phyloP scores from a whole-genome alignment of 2,113 vertebrate genomes.

The Typhlomys cinereus region DNA sequence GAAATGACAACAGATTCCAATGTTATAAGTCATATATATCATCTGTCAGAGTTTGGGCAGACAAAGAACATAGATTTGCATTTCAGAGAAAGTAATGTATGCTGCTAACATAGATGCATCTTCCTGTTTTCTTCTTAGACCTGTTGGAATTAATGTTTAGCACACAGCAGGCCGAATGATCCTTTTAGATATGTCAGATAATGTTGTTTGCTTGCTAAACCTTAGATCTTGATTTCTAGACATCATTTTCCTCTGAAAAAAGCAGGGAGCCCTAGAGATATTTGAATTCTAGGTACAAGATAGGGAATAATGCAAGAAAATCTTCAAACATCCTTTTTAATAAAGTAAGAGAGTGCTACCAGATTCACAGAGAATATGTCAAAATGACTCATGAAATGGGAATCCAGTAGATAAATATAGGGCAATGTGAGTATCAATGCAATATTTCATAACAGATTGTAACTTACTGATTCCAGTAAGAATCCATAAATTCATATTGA shows the following conservation, averaged over 20 bases:
- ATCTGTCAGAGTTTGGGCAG: not conserved
- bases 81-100: not conserved
- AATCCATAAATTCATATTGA: not conserved
- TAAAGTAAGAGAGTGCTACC: not conserved
- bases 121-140: slow-evolving; percentile 1
- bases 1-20: not conserved
- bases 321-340: not conserved
- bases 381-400: not conserved
- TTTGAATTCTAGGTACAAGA: not conserved
- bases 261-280: not conserved
- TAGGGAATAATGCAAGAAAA: not conserved
- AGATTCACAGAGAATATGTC: not conserved
- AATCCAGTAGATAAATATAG: not conserved
- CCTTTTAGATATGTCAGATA: not conserved
- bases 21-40: not conserved
- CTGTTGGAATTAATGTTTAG: not conserved
- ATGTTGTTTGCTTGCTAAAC: not conserved
- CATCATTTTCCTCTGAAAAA: not conserved
- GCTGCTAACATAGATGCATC: not conserved
- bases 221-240: slow-evolving; percentile 9
- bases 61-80: not conserved
- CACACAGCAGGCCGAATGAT: not conserved
- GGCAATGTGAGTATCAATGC: not conserved
- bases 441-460: not conserved
- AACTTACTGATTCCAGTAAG: not conserved